Conservation (phyloP, 2,797 vertebrate species). For the Gymnocypris eckloni region DNA sequence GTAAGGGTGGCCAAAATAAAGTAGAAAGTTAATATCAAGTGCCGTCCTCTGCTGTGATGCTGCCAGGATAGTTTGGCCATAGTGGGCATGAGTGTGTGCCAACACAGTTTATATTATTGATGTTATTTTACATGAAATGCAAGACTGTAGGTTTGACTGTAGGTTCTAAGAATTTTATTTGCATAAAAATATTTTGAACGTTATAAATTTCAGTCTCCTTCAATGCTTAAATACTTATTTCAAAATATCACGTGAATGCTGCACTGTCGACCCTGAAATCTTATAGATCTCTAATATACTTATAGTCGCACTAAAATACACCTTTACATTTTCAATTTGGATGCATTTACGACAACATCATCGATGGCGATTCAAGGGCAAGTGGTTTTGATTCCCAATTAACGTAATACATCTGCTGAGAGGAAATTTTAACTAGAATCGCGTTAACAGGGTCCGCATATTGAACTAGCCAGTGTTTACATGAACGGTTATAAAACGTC, state of each 20-base stretch:
- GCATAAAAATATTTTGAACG: background rate
- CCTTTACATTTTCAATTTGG: background rate
- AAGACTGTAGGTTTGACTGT: background rate
- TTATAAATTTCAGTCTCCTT: background rate
- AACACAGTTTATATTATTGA: slow-evolving; percentile 16
- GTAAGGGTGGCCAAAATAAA: slow-evolving; percentile 67
- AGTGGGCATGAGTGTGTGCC: slow-evolving; percentile 11
- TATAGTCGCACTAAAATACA: background rate
- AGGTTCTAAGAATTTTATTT: background rate
- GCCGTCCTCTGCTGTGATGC: slow-evolving; percentile 34
- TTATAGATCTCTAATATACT: background rate
- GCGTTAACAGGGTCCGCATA: slow-evolving; percentile 50
- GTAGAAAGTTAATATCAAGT: slow-evolving; percentile 42
- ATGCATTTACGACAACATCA: background rate
- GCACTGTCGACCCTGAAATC: slow-evolving; percentile 14
- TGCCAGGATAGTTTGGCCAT: slow-evolving; percentile 61
- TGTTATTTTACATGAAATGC: slow-evolving; percentile 32
- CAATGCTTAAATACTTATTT: background rate
- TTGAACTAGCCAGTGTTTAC: no score
- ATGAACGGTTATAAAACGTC: background rate
- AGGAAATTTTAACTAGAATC: slow-evolving; percentile 1
- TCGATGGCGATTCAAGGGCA: slow-evolving; percentile 5
- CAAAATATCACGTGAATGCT: slow-evolving; percentile 24
- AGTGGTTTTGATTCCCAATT: background rate
- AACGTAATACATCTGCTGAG: background rate